Conservation (phyloP, 2,888 invertebrate genomes). For the Lasius platythorax region DNA sequence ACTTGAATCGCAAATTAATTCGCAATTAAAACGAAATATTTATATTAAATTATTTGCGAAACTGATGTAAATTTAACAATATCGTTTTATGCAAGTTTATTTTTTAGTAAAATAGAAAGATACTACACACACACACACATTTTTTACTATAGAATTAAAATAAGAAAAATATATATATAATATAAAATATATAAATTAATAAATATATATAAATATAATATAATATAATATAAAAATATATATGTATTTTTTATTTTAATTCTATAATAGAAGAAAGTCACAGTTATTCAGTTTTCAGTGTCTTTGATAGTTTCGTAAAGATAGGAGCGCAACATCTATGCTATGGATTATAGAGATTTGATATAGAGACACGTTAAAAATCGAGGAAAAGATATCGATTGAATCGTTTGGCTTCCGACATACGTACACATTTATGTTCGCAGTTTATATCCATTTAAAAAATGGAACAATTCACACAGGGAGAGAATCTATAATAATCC, state of each 20-base stretch:
- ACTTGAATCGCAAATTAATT: neutral
- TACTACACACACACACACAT: neutral
- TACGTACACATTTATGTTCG: neutral
- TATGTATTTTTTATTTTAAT: neutral
- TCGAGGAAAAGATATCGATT: neutral
- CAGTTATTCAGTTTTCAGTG: neutral
- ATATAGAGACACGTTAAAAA: neutral
- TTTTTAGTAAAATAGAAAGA: neutral
- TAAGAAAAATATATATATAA: too few species aligned
- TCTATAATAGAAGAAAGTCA: neutral
- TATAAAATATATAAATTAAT: too few species aligned
- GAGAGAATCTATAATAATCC: neutral
- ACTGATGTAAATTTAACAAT: neutral
- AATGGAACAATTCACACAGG: slow-evolving; percentile 11
- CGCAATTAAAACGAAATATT: neutral
- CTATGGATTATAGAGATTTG: neutral
- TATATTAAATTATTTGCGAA: neutral
- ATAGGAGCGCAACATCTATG: neutral
- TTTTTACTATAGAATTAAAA: too few species aligned
- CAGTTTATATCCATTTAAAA: slow-evolving; percentile 12
- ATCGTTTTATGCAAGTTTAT: neutral
- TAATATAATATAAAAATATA: too few species aligned
- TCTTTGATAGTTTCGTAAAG: neutral
- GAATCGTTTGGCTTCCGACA: neutral
- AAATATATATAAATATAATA: too few species aligned